phyloP scores from a whole-genome alignment of 2,797 vertebrate genomes.

The Lutjanus campechanus region DNA sequence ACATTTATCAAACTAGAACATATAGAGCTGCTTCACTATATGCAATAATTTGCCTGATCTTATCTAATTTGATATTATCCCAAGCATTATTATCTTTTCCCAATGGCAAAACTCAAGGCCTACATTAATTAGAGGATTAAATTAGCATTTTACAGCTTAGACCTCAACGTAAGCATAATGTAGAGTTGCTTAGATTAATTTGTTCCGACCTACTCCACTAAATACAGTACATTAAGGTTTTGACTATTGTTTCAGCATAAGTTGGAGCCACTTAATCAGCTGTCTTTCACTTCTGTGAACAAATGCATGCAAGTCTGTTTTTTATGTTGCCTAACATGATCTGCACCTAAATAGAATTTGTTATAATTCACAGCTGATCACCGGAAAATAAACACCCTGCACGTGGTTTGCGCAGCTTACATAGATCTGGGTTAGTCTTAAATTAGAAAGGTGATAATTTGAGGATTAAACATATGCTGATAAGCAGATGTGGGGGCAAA shows the following conservation, averaged over 20 bases:
- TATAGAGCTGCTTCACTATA: constrained; percentile 21
- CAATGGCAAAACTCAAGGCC: constrained; percentile 23
- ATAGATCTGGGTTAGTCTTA: constrained; percentile 20
- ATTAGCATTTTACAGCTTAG: constrained; percentile 23
- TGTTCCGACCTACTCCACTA: neutral
- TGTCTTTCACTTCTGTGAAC: too few relatives aligned
- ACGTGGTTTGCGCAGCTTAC: neutral
- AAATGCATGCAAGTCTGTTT: neutral
- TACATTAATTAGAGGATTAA: constrained; percentile 49
- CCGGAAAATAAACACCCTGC: constrained; percentile 8
- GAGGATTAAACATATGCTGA: constrained; percentile 47
- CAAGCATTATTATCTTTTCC: constrained; percentile 36
- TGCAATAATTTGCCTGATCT: constrained; percentile 42
- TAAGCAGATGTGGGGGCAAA: constrained; percentile 1
- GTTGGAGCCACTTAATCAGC: constrained; percentile 1
- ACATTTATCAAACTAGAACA: constrained; percentile 22
- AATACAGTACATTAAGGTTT: neutral
- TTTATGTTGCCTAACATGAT: neutral
- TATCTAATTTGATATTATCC: constrained; percentile 39
- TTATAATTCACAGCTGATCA: constrained; percentile 20
- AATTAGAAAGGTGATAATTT: constrained; percentile 49
- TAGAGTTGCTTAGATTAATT: neutral
- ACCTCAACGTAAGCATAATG: constrained; percentile 3
- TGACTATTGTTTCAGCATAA: neutral
- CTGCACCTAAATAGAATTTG: neutral